Base-by-base conservation (phyloP, 2,113 vertebrate genomes). In the Corynorhinus townsendii region DNA sequence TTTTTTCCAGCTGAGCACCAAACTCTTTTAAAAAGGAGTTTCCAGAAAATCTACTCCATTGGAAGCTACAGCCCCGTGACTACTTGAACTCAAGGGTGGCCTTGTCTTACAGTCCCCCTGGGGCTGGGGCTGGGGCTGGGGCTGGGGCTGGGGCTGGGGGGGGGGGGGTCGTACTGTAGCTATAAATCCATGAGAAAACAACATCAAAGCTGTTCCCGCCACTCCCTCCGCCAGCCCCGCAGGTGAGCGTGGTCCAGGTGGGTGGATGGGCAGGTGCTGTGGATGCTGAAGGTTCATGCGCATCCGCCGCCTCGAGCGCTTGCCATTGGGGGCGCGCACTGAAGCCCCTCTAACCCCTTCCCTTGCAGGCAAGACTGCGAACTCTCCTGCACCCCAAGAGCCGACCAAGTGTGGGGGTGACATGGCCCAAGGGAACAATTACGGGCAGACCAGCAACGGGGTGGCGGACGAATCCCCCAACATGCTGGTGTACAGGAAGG, bases 401-500 rank as follows among this genome's bases (percentile, higher is more conserved):
- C 95, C n/a, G 92, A 97, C 96, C 97, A 93, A 88, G 97, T 96
- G 89, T 75, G 97, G 98, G 98, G 98, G 56, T 26, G 99, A 98
- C 98, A 99, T 99, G 99, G 99, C 99, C 97, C 99, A 99, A 98
- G 99, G 99, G 98, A 99, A 99, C 98, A 99, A 98, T 96, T 98
- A 99, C 80, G 99, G 99, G 83, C 99, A 99, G 97, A 99, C 99
- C 97, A 99, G 98, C 98, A 99, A 99, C 40, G 99, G 99, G 97
- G 99, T 99, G 96, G 98, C 98, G 28, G 99, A 99, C 91, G 99
- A 99, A 97, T 99, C 99, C 64, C 99, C 99, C 95, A 99, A 99
- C 98, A 99, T 99, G 99, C 98, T 99, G 98, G 99, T 99, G 93
- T 99, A 99, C 98, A 99, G 99, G 98, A 99, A 99, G 99, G 99